Base-by-base conservation (phyloP, 2,113 vertebrate genomes). In the Podiceps cristatus region DNA sequence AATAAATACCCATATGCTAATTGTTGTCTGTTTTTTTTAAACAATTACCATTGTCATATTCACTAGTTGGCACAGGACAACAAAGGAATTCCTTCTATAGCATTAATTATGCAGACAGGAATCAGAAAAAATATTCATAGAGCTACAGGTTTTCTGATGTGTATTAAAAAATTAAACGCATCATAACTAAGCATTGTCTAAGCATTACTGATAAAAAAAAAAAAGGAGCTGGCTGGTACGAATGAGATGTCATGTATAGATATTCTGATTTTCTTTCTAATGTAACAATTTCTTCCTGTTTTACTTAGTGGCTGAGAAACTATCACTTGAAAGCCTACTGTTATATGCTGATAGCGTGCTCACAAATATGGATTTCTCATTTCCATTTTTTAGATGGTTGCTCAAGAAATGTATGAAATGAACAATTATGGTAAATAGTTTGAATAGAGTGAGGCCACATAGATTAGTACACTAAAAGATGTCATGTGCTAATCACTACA, bases 81-180 rank as follows among this genome's bases (percentile, higher is more conserved):
- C 88, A 96, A 92, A 96, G 81, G 62, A 94, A 58, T 89, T 97
- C 77, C 81, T 97, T 95, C 90, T 92, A 20, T 35, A 81, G 29
- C 27, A 90, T 95, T 97, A 97, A 96, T 97, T 98, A 96, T 96
- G 95, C 78, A 81, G 91, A 86, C 25, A 87, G 69, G 31, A 97
- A 88, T 74, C 81, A 97, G 93, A 96, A 97, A 37, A 76, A 95
- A 81, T 95, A 55, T 62, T 93, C 86, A 86, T 50, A 89, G 68
- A 95, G 37, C 20, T 91, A 73, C 52, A 79, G 52, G 56, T 95
- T 95, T 96, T 88, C 93, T 95, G 44, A 52, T 96, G 93, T 64
- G 22, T 62, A 58, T 90, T 90, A 91, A 96, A 47, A 96, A 96
- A 87, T 93, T 72, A 95, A 87, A 97, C 44, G 29, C 29, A 35